These are phyloP conservation scores for Galerucella nymphaeae DNA, from an alignment of 2,888 invertebrate species.

Conservation along the genomic window DNA sequence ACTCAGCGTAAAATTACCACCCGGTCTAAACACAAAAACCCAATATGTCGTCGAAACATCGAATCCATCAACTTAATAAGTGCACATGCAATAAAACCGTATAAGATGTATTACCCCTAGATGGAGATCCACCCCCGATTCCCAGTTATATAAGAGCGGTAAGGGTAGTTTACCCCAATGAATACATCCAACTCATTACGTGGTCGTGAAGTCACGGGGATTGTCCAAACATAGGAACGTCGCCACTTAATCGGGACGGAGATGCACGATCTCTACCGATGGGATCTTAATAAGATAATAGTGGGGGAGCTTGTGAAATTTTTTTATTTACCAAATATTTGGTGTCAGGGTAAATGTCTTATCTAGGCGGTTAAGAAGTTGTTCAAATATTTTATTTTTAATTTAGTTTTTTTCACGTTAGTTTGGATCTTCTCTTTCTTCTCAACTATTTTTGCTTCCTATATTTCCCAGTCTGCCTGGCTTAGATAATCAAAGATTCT, in stretches of 20 bases:
- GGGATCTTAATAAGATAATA: constrained; percentile 9
- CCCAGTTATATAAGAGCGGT: constrained; percentile 58
- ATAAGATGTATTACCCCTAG: constrained; percentile 61
- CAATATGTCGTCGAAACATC: constrained; percentile 59
- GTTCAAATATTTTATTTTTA: too few species aligned
- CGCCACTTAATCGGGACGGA: constrained; percentile 28
- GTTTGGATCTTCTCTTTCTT: too few species aligned
- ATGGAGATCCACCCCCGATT: constrained; percentile 54
- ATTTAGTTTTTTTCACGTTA: too few species aligned
- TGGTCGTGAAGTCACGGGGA: constrained; percentile 60
- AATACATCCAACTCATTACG: constrained; percentile 64
- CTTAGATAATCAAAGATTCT: too few species aligned
- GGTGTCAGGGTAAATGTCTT: too few species aligned
- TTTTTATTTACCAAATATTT: neutral
- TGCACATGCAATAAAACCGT: constrained; percentile 62
- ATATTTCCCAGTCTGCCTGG: too few species aligned
- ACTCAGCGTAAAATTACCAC: constrained; percentile 23
- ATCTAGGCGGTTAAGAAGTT: too few species aligned
- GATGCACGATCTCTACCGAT: constrained; percentile 27
- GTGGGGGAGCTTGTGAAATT: neutral
- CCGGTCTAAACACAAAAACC: constrained; percentile 54
- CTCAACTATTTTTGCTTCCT: too few species aligned
- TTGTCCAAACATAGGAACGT: constrained; percentile 37
- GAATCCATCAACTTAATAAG: constrained; percentile 57
- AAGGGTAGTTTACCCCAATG: constrained; percentile 62